Percentiles rank a stretch among this genome's conserved stretches.
These are phyloP conservation scores for Ischnus inquisitorius DNA, from an alignment of 2,888 invertebrate genomes.

Conservation along the genomic window DNA sequence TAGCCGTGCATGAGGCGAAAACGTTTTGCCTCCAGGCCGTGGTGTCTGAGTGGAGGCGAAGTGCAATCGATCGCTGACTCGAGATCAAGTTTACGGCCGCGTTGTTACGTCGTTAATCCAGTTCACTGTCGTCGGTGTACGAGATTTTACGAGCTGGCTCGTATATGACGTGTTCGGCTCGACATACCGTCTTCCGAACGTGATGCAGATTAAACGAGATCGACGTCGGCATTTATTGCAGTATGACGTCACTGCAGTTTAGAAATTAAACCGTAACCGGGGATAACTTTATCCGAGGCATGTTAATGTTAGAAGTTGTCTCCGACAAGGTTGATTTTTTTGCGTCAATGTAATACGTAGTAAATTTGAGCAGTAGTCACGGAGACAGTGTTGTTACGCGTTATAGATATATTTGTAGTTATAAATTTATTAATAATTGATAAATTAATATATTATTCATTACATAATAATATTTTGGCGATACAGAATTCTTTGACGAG, in stretches of 20 bases:
- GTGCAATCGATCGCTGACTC: slow-evolving; percentile 39
- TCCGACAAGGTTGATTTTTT: too few species aligned
- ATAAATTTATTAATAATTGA: too few species aligned
- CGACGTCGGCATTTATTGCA: slow-evolving; percentile 7
- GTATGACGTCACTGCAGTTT: slow-evolving; percentile 3
- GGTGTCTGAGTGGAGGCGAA: slow-evolving; percentile 18
- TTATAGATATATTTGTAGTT: too few species aligned
- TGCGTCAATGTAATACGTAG: too few species aligned
- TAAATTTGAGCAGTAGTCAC: too few species aligned
- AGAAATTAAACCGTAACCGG: neutral
- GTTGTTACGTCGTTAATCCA: slow-evolving; percentile 46
- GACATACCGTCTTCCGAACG: neutral
- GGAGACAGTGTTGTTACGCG: too few species aligned
- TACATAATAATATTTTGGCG: too few species aligned
- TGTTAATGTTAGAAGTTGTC: neutral
- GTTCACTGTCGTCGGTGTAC: slow-evolving; percentile 18
- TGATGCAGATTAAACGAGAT: slow-evolving; percentile 11
- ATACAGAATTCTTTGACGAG: too few species aligned
- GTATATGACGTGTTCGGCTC: slow-evolving; percentile 23
- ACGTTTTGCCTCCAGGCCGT: slow-evolving; percentile 35
- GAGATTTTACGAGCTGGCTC: slow-evolving; percentile 5
- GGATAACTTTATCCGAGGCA: neutral
- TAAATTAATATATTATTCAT: too few species aligned
- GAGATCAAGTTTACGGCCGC: slow-evolving; percentile 50
- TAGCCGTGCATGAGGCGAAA: slow-evolving; percentile 34